Evolutionary conservation across 2,797 vertebrate species (phyloP).

Genomic region (Pangasius krempfi): DNA sequence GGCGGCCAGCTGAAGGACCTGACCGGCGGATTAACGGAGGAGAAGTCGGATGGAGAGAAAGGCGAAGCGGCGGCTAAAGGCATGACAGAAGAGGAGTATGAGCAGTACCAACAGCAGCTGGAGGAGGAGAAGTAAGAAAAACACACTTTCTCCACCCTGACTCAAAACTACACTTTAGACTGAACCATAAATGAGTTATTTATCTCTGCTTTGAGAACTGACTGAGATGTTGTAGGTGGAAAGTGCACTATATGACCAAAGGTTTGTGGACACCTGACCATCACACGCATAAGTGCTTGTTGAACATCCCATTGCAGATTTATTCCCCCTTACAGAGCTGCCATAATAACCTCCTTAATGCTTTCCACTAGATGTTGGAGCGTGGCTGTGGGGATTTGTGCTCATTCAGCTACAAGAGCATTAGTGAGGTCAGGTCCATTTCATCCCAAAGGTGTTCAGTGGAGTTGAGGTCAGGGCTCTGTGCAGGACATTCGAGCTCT

Average conservation of each 20-base stretch:
- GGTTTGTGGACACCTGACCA: background rate
- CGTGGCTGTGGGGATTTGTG: background rate
- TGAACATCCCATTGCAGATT: background rate
- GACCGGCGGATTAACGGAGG: conserved; percentile 90
- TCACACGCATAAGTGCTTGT: background rate
- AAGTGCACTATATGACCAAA: background rate
- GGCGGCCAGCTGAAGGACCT: conserved; percentile 97
- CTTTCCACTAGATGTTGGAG: background rate
- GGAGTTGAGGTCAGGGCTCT: too few species aligned
- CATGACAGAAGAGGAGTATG: conserved; percentile 95
- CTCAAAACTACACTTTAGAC: background rate
- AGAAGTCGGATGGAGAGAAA: conserved; percentile 88
- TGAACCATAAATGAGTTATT: background rate
- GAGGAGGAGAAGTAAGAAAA: conserved; percentile 94
- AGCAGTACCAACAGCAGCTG: conserved; percentile 95
- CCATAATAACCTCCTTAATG: background rate
- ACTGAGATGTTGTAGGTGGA: background rate
- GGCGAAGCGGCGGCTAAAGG: conserved; percentile 87
- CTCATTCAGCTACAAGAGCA: background rate
- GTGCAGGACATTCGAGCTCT: too few species aligned
- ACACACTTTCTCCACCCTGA: background rate
- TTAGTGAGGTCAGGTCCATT: background rate
- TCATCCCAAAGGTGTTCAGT: too few species aligned
- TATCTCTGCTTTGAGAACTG: background rate
- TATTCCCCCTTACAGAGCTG: background rate